A percentile compares a stretch with the other conserved stretches of the same genome.
Evolutionary conservation across 37 sponge, comb jelly and placozoan species (phyloP).

Genomic region (Eunapius fragilis): DNA sequence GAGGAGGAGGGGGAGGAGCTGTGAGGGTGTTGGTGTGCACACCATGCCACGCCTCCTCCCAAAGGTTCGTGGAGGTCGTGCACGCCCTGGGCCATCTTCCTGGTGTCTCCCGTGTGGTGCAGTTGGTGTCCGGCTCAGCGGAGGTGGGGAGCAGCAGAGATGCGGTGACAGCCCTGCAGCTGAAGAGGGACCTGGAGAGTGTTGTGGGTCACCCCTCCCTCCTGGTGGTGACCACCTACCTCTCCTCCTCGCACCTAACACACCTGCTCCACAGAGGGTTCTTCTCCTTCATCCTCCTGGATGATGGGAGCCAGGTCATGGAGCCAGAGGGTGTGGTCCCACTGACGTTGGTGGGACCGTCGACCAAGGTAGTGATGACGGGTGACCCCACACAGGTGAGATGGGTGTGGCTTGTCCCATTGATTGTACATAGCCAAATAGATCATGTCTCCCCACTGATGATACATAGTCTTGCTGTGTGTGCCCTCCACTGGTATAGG

Average conservation of each 20-base stretch:
- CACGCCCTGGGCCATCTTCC: background rate
- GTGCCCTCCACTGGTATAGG: too few species aligned
- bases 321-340: conserved; percentile 67
- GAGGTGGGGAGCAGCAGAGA: background rate
- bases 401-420: background rate
- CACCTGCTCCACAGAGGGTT: background rate
- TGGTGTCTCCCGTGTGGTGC: background rate
- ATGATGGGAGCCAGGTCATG: conserved; percentile 56
- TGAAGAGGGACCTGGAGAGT: background rate
- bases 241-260: background rate
- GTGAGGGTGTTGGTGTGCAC: conserved; percentile 53
- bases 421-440: too few species aligned
- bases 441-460: too few species aligned
- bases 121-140: background rate
- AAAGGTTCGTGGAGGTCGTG: conserved; percentile 31
- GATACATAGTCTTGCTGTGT: too few species aligned
- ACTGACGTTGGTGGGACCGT: conserved; percentile 22
- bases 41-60: conserved; percentile 40
- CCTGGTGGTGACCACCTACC: background rate
- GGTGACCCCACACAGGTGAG: conserved; percentile 60
- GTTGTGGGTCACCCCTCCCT: background rate
- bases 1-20: background rate
- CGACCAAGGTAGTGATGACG: conserved; percentile 58
- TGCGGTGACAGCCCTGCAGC: background rate
- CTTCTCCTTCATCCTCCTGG: conserved; percentile 69